Conservation (phyloP, 2,797 vertebrate species). For the Dipus sagitta region DNA sequence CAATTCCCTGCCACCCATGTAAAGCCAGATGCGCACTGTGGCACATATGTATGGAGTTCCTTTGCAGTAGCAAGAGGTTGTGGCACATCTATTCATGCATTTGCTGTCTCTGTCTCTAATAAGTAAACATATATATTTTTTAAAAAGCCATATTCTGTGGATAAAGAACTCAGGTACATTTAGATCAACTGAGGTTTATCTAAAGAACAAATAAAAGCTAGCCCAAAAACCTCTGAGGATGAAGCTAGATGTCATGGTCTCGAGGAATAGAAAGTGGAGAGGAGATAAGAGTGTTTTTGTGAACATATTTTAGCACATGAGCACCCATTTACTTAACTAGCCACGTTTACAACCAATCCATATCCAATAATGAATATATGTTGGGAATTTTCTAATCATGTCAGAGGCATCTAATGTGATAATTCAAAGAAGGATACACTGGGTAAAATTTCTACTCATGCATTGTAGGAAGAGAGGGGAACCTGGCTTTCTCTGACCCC, state of each 20-base stretch:
- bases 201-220: not conserved
- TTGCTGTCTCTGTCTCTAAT: no score
- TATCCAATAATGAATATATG: not conserved
- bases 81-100: no score
- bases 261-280: not conserved
- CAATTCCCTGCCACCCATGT: no score
- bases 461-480: slow-evolving; percentile 15
- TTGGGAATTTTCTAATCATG: not conserved
- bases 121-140: no score
- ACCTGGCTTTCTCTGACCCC: slow-evolving; percentile 41
- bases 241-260: not conserved
- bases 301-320: not conserved
- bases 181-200: not conserved
- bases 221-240: not conserved
- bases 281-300: not conserved
- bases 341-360: not conserved
- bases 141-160: not conserved
- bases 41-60: no score
- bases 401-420: slow-evolving; percentile 5
- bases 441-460: not conserved
- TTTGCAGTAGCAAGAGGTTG: no score
- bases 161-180: not conserved
- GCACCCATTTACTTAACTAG: slow-evolving; percentile 11
- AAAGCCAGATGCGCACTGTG: no score
- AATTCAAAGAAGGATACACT: not conserved